Evolutionary conservation across 2,797 vertebrate genomes (phyloP).

Genomic region (Remorina albescens): DNA sequence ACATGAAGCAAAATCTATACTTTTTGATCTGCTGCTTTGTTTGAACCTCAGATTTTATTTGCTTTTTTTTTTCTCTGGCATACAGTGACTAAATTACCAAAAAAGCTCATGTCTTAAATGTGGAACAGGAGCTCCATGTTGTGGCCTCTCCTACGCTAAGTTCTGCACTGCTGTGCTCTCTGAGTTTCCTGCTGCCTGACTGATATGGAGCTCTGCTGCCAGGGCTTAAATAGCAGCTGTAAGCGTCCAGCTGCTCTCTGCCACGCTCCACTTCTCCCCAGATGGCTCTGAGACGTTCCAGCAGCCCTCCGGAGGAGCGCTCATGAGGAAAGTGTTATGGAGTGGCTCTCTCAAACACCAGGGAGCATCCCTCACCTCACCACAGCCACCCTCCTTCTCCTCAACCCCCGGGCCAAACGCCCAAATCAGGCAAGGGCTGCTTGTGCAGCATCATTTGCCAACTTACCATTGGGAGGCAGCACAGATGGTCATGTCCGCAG

Average conservation of each 20-base stretch:
- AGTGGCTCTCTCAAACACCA: conserved; percentile 84
- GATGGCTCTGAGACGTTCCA: conserved; percentile 87
- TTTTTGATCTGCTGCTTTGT: neutral
- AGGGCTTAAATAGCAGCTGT: conserved; percentile 87
- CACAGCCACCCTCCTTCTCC: conserved; percentile 71
- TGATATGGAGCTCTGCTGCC: conserved; percentile 82
- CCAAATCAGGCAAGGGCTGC: conserved; percentile 72
- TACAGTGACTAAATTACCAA: conserved; percentile 14
- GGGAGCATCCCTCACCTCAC: conserved; percentile 75
- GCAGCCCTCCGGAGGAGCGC: conserved; percentile 82
- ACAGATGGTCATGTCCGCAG: conserved; percentile 81
- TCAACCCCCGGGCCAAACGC: conserved; percentile 71
- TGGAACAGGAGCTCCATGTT: conserved; percentile 40
- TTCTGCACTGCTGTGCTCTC: conserved; percentile 65
- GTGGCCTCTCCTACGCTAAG: conserved; percentile 51
- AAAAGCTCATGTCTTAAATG: conserved; percentile 29
- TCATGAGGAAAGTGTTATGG: conserved; percentile 84
- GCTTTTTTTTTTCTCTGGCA: neutral
- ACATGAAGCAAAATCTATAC: neutral
- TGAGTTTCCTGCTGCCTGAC: conserved; percentile 78
- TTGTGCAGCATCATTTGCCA: conserved; percentile 72
- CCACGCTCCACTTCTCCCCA: conserved; percentile 88
- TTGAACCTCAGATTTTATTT: neutral
- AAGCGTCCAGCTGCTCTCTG: conserved; percentile 87
- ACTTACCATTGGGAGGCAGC: conserved; percentile 78